These are phyloP conservation scores for Ditylenchus dipsaci DNA, from an alignment of 1,140 invertebrate genomes.

Conservation along the genomic window DNA sequence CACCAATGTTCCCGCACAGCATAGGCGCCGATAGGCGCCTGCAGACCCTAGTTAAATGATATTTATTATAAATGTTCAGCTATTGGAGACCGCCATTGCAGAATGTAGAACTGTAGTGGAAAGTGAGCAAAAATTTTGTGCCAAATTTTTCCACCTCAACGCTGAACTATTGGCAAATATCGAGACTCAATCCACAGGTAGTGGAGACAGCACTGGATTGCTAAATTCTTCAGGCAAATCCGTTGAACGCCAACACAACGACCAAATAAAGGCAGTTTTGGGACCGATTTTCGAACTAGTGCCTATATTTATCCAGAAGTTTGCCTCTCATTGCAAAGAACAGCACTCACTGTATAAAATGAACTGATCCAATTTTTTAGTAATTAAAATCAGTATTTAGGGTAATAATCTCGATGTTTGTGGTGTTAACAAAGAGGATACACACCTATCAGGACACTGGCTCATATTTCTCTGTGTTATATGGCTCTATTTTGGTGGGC, in stretches of 20 bases:
- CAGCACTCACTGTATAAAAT: slow-evolving; percentile 28
- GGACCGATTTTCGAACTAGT: slow-evolving; percentile 48
- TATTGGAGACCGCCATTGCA: slow-evolving; percentile 75
- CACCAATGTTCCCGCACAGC: too few species aligned
- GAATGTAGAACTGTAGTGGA: slow-evolving; percentile 85
- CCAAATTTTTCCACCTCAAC: slow-evolving; percentile 84
- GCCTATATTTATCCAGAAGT: slow-evolving; percentile 39
- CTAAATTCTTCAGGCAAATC: slow-evolving; percentile 62
- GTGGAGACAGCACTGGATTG: slow-evolving; percentile 29
- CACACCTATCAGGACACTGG: slow-evolving; percentile 83
- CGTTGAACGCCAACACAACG: slow-evolving; percentile 64
- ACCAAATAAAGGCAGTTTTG: slow-evolving; percentile 47
- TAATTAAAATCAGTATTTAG: slow-evolving; percentile 63
- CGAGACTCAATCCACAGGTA: slow-evolving; percentile 33
- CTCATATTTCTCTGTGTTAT: slow-evolving; percentile 82
- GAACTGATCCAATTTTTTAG: slow-evolving; percentile 1
- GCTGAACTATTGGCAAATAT: slow-evolving; percentile 55
- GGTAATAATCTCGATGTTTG: slow-evolving; percentile 84
- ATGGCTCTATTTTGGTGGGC: slow-evolving; percentile 79
- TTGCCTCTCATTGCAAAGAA: slow-evolving; percentile 39
- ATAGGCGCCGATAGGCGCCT: too few species aligned
- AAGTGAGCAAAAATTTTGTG: slow-evolving; percentile 90
- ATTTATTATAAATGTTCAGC: slow-evolving; percentile 44
- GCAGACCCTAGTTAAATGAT: too few species aligned
- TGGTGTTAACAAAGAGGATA: slow-evolving; percentile 80